Evolutionary conservation across 2,113 vertebrate species (phyloP).

Genomic region (Cyphomyrus discorhynchus): DNA sequence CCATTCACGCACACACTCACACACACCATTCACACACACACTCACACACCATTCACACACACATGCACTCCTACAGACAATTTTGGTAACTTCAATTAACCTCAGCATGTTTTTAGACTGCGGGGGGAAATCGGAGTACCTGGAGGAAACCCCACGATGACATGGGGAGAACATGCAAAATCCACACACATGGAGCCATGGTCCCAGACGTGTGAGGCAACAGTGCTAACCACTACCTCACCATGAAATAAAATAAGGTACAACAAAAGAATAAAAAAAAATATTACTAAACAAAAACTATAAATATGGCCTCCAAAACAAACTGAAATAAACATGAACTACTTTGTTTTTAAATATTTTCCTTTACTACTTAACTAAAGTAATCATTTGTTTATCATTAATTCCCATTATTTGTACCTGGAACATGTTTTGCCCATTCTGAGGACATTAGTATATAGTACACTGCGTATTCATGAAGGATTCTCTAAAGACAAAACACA

Average conservation of each 20-base stretch:
- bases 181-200: too few species aligned
- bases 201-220: too few species aligned
- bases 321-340: not conserved
- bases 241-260: not conserved
- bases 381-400: not conserved
- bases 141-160: too few species aligned
- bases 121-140: too few species aligned
- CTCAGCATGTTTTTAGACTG: too few species aligned
- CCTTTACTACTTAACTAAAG: not conserved
- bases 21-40: too few species aligned
- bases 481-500: not conserved
- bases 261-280: not conserved
- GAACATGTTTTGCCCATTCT: not conserved
- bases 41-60: too few species aligned
- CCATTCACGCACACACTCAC: too few species aligned
- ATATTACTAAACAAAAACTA: not conserved
- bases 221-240: too few species aligned
- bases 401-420: not conserved
- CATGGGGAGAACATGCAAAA: too few species aligned
- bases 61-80: too few species aligned
- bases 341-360: not conserved
- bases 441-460: not conserved
- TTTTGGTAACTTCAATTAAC: too few species aligned
- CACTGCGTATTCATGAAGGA: not conserved
- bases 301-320: not conserved